Conservation (phyloP, 2,113 vertebrate species). For the Crotalus helleri region DNA sequence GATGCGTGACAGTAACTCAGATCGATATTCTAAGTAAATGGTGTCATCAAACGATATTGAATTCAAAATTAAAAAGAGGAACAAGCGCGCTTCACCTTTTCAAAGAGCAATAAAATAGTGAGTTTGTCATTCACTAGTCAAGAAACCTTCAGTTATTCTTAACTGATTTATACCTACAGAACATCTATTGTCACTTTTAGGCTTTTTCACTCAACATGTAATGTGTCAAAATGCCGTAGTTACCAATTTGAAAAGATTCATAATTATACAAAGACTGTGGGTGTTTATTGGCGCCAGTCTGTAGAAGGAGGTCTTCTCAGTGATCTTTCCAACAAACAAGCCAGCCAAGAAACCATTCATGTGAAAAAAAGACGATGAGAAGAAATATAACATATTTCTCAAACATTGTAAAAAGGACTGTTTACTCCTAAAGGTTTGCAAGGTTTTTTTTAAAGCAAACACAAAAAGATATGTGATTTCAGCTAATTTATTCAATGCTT, state of each 20-base stretch:
- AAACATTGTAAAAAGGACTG: not conserved
- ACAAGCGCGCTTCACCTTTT: not conserved
- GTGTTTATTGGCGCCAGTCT: not conserved
- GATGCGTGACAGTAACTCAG: fast-evolving
- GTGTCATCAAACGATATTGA: not conserved
- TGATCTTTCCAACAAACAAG: not conserved
- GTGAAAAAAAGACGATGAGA: not conserved
- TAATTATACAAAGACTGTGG: not conserved
- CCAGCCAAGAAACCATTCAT: not conserved
- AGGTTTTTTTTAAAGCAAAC: not conserved
- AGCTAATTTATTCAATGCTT: not conserved
- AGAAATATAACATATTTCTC: not conserved
- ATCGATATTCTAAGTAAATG: not conserved
- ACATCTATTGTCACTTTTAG: not conserved
- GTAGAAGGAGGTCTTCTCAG: not conserved
- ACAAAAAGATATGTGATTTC: not conserved
- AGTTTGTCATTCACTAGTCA: not conserved
- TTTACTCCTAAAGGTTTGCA: not conserved
- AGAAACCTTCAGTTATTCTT: not conserved
- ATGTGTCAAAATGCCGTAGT: not conserved
- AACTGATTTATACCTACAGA: not conserved
- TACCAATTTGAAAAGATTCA: not conserved
- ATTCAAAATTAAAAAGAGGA: not conserved
- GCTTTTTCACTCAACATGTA: not conserved
- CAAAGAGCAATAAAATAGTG: not conserved